Conservation (phyloP, 1,140 invertebrate genomes). For the Homalodisca vitripennis region DNA sequence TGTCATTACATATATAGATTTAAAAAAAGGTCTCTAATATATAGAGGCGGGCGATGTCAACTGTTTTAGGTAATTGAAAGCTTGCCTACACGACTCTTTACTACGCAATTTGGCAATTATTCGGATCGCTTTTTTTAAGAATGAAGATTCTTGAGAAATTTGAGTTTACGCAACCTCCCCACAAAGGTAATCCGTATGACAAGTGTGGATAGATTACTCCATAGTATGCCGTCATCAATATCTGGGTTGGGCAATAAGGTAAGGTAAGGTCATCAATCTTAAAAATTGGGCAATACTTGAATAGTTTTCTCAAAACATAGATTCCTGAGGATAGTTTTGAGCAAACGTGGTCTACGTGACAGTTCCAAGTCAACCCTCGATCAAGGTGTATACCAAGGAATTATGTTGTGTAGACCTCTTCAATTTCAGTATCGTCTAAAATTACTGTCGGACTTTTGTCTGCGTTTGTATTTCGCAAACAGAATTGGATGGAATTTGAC, state of each 20-base stretch:
- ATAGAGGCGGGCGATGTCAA: too few relatives aligned
- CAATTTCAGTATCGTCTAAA: not conserved
- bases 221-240: not conserved
- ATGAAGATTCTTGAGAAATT: not conserved
- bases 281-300: not conserved
- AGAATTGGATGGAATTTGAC: not conserved
- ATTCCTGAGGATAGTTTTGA: slow-evolving; percentile 4
- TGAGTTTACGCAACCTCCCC: not conserved
- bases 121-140: not conserved
- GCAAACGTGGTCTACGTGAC: slow-evolving; percentile 1
- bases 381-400: slow-evolving; percentile 1
- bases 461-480: not conserved
- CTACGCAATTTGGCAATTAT: not conserved
- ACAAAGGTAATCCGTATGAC: not conserved
- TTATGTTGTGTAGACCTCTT: not conserved
- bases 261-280: too few relatives aligned
- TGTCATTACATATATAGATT: too few relatives aligned
- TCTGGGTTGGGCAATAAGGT: not conserved
- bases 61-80: too few relatives aligned
- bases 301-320: slow-evolving; percentile 6
- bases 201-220: not conserved
- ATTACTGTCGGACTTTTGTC: not conserved
- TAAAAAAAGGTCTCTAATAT: too few relatives aligned
- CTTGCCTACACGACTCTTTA: too few relatives aligned
- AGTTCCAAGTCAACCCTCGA: not conserved